Conservation (phyloP, 2,113 vertebrate genomes). For the Rafetus swinhoei region DNA sequence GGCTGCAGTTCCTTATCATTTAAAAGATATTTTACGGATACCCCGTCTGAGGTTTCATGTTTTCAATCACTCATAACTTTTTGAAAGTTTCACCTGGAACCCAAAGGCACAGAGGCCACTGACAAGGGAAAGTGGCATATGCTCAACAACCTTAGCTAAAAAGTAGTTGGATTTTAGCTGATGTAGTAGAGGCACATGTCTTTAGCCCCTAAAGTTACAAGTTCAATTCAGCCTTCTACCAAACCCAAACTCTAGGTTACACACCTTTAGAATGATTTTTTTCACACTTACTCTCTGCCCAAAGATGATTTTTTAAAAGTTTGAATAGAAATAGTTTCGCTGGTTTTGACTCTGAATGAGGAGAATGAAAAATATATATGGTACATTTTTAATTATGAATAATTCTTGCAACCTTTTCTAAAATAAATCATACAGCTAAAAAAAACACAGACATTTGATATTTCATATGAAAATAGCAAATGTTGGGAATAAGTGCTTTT, state of each 20-base stretch:
- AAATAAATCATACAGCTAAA: fast-evolving
- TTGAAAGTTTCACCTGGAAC: background rate
- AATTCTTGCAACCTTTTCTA: background rate
- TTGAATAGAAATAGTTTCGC: background rate
- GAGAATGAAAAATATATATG: background rate
- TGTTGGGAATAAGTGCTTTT: background rate
- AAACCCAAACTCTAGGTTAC: too few species aligned
- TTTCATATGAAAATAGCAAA: background rate
- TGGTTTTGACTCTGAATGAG: background rate
- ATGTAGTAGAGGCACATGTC: too few species aligned
- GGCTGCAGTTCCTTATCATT: background rate
- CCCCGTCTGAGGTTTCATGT: background rate
- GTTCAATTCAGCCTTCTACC: too few species aligned
- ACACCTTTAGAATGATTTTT: background rate
- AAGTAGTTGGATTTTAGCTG: too few species aligned
- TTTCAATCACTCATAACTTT: background rate
- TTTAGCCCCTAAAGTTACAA: too few species aligned
- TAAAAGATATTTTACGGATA: background rate
- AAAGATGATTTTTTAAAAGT: background rate
- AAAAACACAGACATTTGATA: fast-evolving
- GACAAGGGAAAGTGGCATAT: too few species aligned
- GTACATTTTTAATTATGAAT: background rate
- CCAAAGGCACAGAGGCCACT: too few species aligned
- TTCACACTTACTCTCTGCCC: background rate
- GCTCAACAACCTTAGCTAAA: too few species aligned